A percentile compares a stretch with the other conserved stretches of the same genome.
These are phyloP conservation scores for Ia io DNA, from an alignment of 2,113 vertebrate genomes.

Conservation along the genomic window DNA sequence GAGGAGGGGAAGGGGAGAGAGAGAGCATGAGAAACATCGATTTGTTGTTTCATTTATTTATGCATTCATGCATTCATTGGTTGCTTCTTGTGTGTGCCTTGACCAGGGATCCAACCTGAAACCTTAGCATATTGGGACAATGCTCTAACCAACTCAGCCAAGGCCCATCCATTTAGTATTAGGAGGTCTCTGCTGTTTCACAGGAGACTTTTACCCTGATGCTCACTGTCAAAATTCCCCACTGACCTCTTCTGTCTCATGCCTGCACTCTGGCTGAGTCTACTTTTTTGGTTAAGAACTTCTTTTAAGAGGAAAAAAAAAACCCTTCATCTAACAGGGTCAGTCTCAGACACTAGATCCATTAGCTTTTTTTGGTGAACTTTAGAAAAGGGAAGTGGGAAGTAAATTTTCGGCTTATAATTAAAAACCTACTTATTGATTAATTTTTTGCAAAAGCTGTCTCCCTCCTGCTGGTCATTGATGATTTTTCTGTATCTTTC, in stretches of 20 bases:
- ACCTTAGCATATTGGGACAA: not conserved
- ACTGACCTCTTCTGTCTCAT: not conserved
- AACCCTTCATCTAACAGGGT: not conserved
- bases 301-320: constrained; percentile 5
- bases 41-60: not conserved
- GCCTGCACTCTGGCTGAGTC: not conserved
- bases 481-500: constrained; percentile 35
- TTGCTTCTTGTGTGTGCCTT: not conserved
- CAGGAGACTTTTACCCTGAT: not conserved
- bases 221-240: not conserved
- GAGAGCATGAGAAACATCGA: not conserved
- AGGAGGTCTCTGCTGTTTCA: not conserved
- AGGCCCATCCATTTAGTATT: not conserved
- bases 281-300: not conserved
- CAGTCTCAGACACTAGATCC: not conserved
- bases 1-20: not conserved
- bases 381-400: not conserved
- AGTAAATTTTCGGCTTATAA: not conserved
- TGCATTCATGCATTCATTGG: not conserved
- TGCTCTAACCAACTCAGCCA: not conserved
- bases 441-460: not conserved
- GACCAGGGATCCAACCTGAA: not conserved
- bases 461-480: constrained; percentile 16
- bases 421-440: constrained; percentile 6
- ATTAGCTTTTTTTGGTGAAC: not conserved